Base-by-base conservation (phyloP, 2,888 invertebrate species). In the Caenorhabditis afra region DNA sequence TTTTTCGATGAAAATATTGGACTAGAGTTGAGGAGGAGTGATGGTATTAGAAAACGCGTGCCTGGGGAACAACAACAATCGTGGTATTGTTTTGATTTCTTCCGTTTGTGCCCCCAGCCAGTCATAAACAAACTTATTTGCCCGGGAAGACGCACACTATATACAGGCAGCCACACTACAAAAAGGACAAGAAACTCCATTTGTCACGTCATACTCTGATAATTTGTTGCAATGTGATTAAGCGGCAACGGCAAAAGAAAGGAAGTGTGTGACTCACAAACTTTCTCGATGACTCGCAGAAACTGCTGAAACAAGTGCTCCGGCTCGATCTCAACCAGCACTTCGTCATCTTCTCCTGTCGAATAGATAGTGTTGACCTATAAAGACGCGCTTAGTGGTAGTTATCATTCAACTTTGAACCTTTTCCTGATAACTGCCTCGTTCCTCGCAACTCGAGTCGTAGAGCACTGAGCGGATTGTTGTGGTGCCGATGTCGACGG, bases 401-500 rank as follows among this genome's bases (percentile, higher is more conserved):
- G 41, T 68, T 37, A 55, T 67, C 59, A 14, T 22, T 39, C 65
- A 53, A 18, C 39, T 53, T 37, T 41, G 57, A 47, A 79, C 79
- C 67, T 66, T 82, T 53, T 80, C 79, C 61, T 74, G 67, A 58
- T 68, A 65, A 75, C 67, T 58, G 62, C 83, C 83, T 52, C 75
- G 66, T 58, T 81, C 83, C 18, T 83, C 66, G 53, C 84, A 83
- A 8, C 79, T 65, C 12, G 61, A 61, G 58, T 86, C 86, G 71
- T 84, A 88, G 8, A 88, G 66, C 52, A 87, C 87, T 12, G 86
- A 84, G 18, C 87, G 64, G 50, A 89, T 86, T 10, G 85, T 87
- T 1, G 88, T 86, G 14, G 88, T 89, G 14, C 88, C 88, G 22
- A 88, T 83, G 62, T 88, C 88, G 10, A 87, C 84, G 4, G 85